These are phyloP conservation scores for Therioaphis trifolii DNA, from an alignment of 2,888 invertebrate species.

Conservation along the genomic window DNA sequence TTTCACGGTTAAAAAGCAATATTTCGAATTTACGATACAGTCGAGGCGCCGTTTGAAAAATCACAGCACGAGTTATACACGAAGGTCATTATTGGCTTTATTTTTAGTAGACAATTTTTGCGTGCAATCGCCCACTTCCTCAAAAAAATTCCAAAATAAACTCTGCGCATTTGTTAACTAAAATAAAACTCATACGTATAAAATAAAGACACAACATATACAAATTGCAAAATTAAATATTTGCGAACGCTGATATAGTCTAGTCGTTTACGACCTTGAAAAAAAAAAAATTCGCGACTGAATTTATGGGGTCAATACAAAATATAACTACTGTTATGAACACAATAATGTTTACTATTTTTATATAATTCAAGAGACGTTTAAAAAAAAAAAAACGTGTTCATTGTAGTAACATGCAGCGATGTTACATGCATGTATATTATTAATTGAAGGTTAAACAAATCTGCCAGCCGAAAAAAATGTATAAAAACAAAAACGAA, in stretches of 20 bases:
- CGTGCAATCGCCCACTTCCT: slow-evolving; percentile 44
- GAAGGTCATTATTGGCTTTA: slow-evolving; percentile 57
- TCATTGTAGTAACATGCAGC: too few species aligned
- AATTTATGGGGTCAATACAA: slow-evolving; percentile 53
- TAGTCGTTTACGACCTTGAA: slow-evolving; percentile 1
- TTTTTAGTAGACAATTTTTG: slow-evolving; percentile 53
- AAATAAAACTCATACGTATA: slow-evolving; percentile 19
- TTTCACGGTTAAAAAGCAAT: not conserved
- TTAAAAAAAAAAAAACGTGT: not conserved
- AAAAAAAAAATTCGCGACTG: slow-evolving; percentile 15
- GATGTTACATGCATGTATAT: not conserved
- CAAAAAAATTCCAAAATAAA: slow-evolving; percentile 36
- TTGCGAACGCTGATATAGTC: slow-evolving; percentile 37
- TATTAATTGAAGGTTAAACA: slow-evolving; percentile 34
- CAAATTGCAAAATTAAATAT: slow-evolving; percentile 28
- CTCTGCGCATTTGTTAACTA: slow-evolving; percentile 37
- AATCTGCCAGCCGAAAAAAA: slow-evolving; percentile 7
- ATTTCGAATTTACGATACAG: not conserved
- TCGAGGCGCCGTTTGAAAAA: slow-evolving; percentile 18
- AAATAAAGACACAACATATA: not conserved
- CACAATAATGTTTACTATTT: slow-evolving; percentile 48
- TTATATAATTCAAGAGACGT: slow-evolving; percentile 2
- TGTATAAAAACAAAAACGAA: not conserved
- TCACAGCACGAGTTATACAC: not conserved
- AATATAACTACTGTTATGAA: slow-evolving; percentile 19